These are phyloP conservation scores for Cepaea nemoralis DNA, from an alignment of 1,140 invertebrate genomes.

Conservation along the genomic window DNA sequence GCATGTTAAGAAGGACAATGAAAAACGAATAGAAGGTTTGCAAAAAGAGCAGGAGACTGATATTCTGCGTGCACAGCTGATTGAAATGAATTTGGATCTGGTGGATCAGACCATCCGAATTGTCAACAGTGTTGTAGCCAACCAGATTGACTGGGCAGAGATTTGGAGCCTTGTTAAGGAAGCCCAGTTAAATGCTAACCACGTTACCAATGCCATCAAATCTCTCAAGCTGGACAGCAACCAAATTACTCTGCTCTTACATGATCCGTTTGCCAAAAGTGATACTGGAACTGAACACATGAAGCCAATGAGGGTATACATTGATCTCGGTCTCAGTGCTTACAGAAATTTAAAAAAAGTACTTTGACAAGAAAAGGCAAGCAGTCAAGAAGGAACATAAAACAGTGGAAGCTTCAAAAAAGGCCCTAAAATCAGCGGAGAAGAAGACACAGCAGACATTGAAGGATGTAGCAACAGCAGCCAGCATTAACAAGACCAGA, in stretches of 20 bases:
- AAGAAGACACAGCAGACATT: constrained; percentile 94
- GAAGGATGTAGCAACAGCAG: constrained; percentile 84
- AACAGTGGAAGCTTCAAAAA: constrained; percentile 92
- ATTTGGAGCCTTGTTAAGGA: constrained; percentile 89
- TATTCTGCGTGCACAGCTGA: constrained; percentile 88
- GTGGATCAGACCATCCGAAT: constrained; percentile 89
- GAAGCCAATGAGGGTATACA: constrained; percentile 83
- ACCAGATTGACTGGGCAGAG: constrained; percentile 93
- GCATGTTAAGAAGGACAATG: constrained; percentile 95
- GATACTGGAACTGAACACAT: constrained; percentile 70
- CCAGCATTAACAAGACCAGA: constrained; percentile 90
- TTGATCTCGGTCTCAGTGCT: constrained; percentile 91
- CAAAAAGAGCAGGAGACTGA: constrained; percentile 84
- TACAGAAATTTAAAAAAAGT: constrained; percentile 92
- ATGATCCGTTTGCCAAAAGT: constrained; percentile 80
- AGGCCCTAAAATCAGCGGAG: constrained; percentile 96
- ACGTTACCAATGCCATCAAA: constrained; percentile 86
- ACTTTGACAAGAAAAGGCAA: constrained; percentile 90
- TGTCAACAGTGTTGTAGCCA: constrained; percentile 89
- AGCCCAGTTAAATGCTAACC: constrained; percentile 84
- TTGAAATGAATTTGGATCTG: constrained; percentile 88
- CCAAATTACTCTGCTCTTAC: constrained; percentile 87
- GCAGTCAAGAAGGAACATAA: constrained; percentile 96
- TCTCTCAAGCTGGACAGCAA: constrained; percentile 91
- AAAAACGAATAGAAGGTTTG: constrained; percentile 85